Evolutionary conservation across 2,797 vertebrate genomes (phyloP), one percentile per base, ranked within the genome.

Genomic region (Clarias fuscus): DNA sequence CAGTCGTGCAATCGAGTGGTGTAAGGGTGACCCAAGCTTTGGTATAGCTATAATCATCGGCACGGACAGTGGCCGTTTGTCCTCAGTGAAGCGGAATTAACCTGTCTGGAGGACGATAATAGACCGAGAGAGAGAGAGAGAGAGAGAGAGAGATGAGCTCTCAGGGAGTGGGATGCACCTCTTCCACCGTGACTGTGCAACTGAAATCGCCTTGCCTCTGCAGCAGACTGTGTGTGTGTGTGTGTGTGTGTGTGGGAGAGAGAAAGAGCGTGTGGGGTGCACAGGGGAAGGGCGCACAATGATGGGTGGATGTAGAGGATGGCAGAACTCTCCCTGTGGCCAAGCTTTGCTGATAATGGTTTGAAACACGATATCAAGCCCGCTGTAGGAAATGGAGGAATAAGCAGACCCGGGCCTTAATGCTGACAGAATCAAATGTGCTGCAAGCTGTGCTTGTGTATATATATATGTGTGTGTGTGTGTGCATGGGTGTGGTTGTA

Each of bases 281-380:
- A 85, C 91, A n/a, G 85, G 87, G 83, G 86, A 89, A 88, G 87
- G 79, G 84, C 84, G 77, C 15, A 10, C 76, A 83, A 89, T 94
- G 94, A 95, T 94, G 91, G 92, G 94, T 94, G 88, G 88, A 87
- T 58, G 17, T 86, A 85, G 61, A 77, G 84, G 88, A 85, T 84
- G 73, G 84, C 88, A 64, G 62, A 83, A 91, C 92, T 86, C 43
- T 88, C 87, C 91, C 91, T 85, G n/a, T 85, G 91, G 91, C 92
- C 91, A 82, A 83, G 91, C 90, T 93, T 92, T 91, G 91, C 92
- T 88, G 89, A 91, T 94, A 94, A 95, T 95, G 93, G 92, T 88
- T 91, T 94, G 93, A 94, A 94, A 95, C 92, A 91, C 86, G 92
- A 95, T 94, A 90, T 89, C 85, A 89, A 91, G 91, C 88, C 88